Conservation (phyloP, 2,888 invertebrate species). For the Geophilus truncorum region DNA sequence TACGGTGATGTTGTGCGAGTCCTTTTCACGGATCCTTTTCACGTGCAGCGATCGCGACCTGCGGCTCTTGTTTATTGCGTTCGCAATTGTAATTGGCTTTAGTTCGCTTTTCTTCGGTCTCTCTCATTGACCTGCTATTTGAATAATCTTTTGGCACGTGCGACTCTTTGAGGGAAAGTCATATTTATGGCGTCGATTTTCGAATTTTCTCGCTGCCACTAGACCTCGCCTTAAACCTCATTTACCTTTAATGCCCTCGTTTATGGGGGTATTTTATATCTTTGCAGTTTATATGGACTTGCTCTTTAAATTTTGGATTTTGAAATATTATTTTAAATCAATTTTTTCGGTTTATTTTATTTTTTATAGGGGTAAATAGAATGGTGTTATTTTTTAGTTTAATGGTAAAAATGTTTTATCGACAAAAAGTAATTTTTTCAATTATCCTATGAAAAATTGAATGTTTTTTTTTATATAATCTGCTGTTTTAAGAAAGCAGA, state of each 20-base stretch:
- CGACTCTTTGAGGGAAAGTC: neutral
- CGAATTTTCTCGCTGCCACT: neutral
- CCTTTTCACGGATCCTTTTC: neutral
- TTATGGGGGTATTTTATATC: neutral
- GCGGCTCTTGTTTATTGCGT: slow-evolving; percentile 3
- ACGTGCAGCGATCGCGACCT: too few species aligned
- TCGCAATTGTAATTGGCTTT: neutral
- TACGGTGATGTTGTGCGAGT: neutral
- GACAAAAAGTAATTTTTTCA: too few species aligned
- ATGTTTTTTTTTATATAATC: too few species aligned
- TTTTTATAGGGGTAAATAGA: too few species aligned
- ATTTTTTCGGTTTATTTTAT: too few species aligned
- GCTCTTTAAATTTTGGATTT: neutral
- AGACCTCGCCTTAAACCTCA: neutral
- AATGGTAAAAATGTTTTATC: too few species aligned
- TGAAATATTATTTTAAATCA: neutral
- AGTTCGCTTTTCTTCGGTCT: neutral
- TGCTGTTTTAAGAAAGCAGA: too few species aligned
- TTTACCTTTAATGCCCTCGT: neutral
- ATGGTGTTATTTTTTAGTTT: too few species aligned
- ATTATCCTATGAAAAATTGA: too few species aligned
- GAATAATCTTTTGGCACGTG: slow-evolving; percentile 1
- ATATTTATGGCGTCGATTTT: neutral
- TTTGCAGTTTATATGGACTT: neutral
- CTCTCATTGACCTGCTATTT: neutral